Evolutionary conservation across 2,113 vertebrate genomes (phyloP), one percentile per base, ranked within the genome.

Genomic region (Sphaerodactylus townsendi): DNA sequence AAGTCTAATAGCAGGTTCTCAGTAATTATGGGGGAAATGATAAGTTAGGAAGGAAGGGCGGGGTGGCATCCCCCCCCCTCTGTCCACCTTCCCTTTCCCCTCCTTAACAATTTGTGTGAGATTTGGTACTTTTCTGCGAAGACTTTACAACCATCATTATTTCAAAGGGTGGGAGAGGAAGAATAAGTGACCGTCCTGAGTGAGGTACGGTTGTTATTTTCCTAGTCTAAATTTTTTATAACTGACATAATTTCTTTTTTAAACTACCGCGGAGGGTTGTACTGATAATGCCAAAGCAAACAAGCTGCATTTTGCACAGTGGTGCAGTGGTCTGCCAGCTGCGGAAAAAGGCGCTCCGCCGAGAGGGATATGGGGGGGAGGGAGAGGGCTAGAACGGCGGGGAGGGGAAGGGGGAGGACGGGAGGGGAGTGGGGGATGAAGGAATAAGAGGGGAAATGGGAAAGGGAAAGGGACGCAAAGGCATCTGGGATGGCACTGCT

Each of bases 1-100:
- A 95, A 95, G 50, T 82, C 88, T 95, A 93, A 94, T 90, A 93
- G 91, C 21, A 10, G 86, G 90, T 89, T 96, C 90, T 91, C 91
- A 53, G 84, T 95, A 95, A 96, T 95, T 95, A 93, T 0, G 93
- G 90, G 81, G 28, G 84, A 82, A 80, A 90, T 87, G 91, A 85
- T 0, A 70, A 65, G 37, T 48, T 79, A 81, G 33, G 91, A 92
- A 92, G 90, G 90, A 90, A 64, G 15, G 15, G 75, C 25, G 77
- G 8, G 0, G 21, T 84, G 1, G 0, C 41, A 83, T 44, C 30
- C 10, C 50, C 19, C 23, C 17, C 50, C 13, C 19, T 62, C 17
- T 50, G 19, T 73, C 82, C 89, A 21, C 70, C 66, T 30, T 2
- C 25, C 71, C n/a, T 73, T 87, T 48, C 30, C n/a, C 82, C 83